Evolutionary conservation across 2,113 vertebrate species (phyloP), one percentile per base, ranked within the genome.

Genomic region (Otis tarda): DNA sequence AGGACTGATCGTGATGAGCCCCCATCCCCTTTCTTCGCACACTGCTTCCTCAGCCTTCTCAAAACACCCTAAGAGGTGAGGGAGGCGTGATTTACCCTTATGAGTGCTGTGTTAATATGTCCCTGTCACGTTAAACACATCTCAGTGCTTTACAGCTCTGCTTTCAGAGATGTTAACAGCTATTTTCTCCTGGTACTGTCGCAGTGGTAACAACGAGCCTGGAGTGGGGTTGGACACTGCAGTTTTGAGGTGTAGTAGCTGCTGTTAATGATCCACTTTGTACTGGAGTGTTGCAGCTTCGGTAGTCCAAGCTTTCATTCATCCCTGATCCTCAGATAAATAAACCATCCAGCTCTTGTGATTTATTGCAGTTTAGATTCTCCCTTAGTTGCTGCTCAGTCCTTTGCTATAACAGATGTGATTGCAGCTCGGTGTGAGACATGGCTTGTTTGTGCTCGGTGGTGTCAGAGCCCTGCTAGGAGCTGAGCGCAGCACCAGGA

Each of bases 111-210:
- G 80, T 57, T 75, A 43, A 19, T 21, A 18, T 87, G 63, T 94
- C 52, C 73, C 76, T 79, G 91, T 88, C 95, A 92, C 61, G 85
- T 74, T 71, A 82, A 85, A 92, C 43, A 35, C 60, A 71, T 78
- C 69, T 88, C 47, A 52, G 68, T 60, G 45, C 25, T 88, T 95
- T 91, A 67, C 50, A 78, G 56, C 47, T 95, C 77, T 93, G 77
- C 70, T 64, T 91, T 84, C 63, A 74, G 87, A 96, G 73, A 31
- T 84, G 90, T 92, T 90, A 90, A 65, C 78, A 90, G 68, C 71
- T 83, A n/a, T 90, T 96, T 92, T 61, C 41, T 93, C 69, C 63
- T 90, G 53, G 14, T 56, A 10, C 50, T 86, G 68, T 78, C 82
- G 91, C 57, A 88, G 76, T 37, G 25, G 19, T 69, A 67, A 55